Evolutionary conservation across 2,113 vertebrate genomes (phyloP).

Genomic region (Oceanites oceanicus): DNA sequence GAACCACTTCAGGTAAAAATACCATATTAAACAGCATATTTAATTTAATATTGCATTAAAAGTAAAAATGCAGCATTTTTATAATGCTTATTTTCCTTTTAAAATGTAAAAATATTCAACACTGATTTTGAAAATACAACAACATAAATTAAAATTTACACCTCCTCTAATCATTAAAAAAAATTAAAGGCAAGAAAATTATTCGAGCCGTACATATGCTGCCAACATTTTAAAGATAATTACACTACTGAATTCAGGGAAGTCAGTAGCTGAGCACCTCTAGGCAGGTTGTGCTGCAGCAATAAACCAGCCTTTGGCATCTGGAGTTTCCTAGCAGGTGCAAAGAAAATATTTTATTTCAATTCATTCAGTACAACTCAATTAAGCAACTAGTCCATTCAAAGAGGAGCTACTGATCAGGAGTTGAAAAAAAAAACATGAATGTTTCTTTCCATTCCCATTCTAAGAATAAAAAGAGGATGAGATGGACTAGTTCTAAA

Average conservation of each 20-base stretch:
- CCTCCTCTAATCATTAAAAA: not conserved
- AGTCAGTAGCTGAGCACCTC: not conserved
- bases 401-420: not conserved
- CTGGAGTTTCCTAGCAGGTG: not conserved
- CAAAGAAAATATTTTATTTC: conserved; percentile 26
- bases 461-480: conserved; percentile 29
- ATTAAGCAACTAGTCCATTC: not conserved
- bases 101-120: not conserved
- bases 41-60: not conserved
- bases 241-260: not conserved
- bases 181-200: not conserved
- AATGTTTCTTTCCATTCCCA: not conserved
- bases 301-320: not conserved
- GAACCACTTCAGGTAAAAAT: not conserved
- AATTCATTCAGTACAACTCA: not conserved
- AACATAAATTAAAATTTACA: not conserved
- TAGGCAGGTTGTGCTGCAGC: not conserved
- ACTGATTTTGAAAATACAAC: not conserved
- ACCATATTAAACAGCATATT: not conserved
- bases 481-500: not conserved
- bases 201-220: not conserved
- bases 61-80: not conserved
- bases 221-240: not conserved
- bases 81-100: not conserved
- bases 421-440: not conserved